Evolutionary conservation across 2,888 invertebrate species (phyloP), one percentile per base, ranked within the genome.

Genomic region (Zygaena filipendulae): DNA sequence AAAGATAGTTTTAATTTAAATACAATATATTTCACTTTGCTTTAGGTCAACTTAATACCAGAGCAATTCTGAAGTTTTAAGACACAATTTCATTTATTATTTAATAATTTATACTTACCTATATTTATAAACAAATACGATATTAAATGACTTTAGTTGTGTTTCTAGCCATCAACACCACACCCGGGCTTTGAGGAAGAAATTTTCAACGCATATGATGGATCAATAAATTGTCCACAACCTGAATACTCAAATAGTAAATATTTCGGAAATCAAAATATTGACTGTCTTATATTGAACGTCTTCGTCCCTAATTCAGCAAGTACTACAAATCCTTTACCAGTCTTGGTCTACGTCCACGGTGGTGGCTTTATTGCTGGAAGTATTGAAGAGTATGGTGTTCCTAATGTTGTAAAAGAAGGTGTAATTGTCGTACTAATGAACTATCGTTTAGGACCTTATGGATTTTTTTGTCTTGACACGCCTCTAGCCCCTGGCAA

Each of bases 261-360:
- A 42, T 49, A 11, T 62, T 49, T 7, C 7, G 16, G 16, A 6
- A 4, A 16, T 16, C 5, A 16, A 16, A 16, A 4, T 16, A 6
- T 79, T 29, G 80, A 83, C 40, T 87, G 87, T 37, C 67, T 87
- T 1, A 83, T 79, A 33, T 42, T 87, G 3, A 87, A 85, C 47
- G 77, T 86, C 0, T 87, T 83, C 43, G 81, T 83, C 3, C 84
- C 84, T 1, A 40, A 47, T 2, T 30, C 20, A 3, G 42, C 45
- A n/a, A 44, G 25, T 2, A 23, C 34, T 3, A 34, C 26, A 10
- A 34, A 49, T 9, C 40, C 29, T 3, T 27, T 58, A 1, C 62
- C 72, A 10, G 53, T 72, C 2, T 39, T 69, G 8, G 59, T 72
- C 2, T 70, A 60, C 60, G 59, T 72, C 29, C 48, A 67, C 14